A percentile compares a stretch with the other conserved stretches of the same genome.
Conservation (phyloP, 2,888 invertebrate species). For the Norana najaformis region DNA sequence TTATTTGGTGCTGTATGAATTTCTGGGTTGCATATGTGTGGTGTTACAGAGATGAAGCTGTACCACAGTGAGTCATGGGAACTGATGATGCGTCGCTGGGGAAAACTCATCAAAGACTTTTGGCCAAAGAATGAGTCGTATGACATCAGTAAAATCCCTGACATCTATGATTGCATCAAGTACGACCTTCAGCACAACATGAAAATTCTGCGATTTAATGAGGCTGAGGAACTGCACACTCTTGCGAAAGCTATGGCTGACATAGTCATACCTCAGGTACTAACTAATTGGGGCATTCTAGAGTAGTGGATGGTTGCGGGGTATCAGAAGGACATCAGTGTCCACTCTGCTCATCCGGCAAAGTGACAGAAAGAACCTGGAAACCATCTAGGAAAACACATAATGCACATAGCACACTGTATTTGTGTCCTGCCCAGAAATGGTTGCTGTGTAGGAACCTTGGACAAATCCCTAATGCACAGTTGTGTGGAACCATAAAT, state of each 20-base stretch:
- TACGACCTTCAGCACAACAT: constrained; percentile 96
- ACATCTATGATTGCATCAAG: constrained; percentile 99
- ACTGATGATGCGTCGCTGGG: constrained; percentile 94
- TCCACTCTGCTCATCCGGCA: neutral
- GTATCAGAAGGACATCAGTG: neutral
- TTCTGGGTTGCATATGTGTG: neutral
- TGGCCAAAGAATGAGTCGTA: constrained; percentile 80
- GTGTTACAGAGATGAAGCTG: constrained; percentile 67
- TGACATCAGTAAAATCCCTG: constrained; percentile 98
- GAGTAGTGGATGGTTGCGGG: neutral
- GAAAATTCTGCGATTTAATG: constrained; percentile 79
- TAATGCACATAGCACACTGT: neutral
- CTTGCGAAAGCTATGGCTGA: constrained; percentile 96
- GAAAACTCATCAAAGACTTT: constrained; percentile 97
- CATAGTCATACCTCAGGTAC: constrained; percentile 95
- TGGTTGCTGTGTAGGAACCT: neutral
- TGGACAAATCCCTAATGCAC: neutral
- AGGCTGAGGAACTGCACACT: constrained; percentile 71
- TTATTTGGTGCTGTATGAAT: neutral
- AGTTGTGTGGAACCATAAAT: neutral
- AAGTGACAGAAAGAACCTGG: neutral
- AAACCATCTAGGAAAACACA: neutral
- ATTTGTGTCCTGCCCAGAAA: neutral
- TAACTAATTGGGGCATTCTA: neutral
- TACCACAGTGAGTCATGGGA: constrained; percentile 99